Evolutionary conservation across 2,888 invertebrate species (phyloP).

Genomic region (Megamerina dolium): DNA sequence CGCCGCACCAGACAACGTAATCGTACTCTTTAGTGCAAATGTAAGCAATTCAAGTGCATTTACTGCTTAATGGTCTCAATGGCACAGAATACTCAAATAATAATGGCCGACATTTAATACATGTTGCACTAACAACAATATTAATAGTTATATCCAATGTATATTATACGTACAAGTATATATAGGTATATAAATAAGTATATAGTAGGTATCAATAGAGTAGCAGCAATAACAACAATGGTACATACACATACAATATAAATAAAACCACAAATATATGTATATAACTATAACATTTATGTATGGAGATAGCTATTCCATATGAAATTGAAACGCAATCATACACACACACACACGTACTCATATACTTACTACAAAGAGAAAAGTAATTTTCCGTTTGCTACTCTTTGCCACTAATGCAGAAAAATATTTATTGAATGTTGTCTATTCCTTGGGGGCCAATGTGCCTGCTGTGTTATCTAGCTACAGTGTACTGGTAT

Average conservation of each 20-base stretch:
- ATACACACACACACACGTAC: too few relatives aligned
- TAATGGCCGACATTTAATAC: conserved; percentile 43
- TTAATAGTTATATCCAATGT: conserved; percentile 4
- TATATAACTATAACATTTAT: too few relatives aligned
- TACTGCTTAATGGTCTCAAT: conserved; percentile 26
- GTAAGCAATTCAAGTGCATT: conserved; percentile 16
- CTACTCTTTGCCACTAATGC: conserved; percentile 34
- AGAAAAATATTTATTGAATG: conserved; percentile 46
- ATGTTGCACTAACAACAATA: conserved; percentile 20
- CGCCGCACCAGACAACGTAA: too few relatives aligned
- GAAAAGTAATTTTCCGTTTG: conserved; percentile 25
- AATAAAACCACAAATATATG: too few relatives aligned
- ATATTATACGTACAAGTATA: too few relatives aligned
- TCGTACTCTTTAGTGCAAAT: too few relatives aligned
- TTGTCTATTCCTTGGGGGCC: conserved; percentile 39
- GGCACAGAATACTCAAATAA: conserved; percentile 29
- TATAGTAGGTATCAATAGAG: neutral
- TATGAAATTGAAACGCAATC: too few relatives aligned
- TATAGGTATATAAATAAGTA: neutral
- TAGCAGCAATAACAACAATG: neutral
- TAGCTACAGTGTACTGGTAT: too few relatives aligned
- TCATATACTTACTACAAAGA: too few relatives aligned
- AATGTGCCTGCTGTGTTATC: conserved; percentile 27
- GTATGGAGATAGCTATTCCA: too few relatives aligned
- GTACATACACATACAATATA: too few relatives aligned